Evolutionary conservation across 1,140 invertebrate species (phyloP).

Genomic region (Pseudomyrmex concolor): DNA sequence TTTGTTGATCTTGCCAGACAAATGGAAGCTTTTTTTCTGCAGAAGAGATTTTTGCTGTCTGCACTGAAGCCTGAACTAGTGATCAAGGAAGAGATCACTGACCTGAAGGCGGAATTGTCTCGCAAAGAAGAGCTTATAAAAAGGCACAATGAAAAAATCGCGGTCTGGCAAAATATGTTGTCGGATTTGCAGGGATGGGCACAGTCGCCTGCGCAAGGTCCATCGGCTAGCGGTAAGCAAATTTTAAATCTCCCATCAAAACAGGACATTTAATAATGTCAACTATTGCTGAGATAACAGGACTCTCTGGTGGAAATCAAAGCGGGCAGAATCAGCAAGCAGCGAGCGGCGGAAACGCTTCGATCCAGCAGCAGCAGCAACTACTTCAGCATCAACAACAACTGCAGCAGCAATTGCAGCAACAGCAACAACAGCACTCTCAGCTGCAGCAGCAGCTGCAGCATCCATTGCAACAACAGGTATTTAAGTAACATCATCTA

Average conservation of each 20-base stretch:
- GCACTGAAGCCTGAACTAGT: slow-evolving; percentile 96
- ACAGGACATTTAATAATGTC: slow-evolving; percentile 62
- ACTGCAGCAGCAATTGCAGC: slow-evolving; percentile 82
- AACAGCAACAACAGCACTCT: slow-evolving; percentile 85
- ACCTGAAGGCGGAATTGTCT: slow-evolving; percentile 92
- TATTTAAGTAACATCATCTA: slow-evolving; percentile 75
- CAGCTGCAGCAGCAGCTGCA: slow-evolving; percentile 84
- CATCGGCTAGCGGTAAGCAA: slow-evolving; percentile 82
- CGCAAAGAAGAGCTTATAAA: slow-evolving; percentile 95
- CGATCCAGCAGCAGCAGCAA: slow-evolving; percentile 79
- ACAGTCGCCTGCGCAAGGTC: slow-evolving; percentile 83
- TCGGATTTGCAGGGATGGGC: slow-evolving; percentile 89
- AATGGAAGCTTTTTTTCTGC: slow-evolving; percentile 97
- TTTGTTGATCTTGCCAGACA: slow-evolving; percentile 96
- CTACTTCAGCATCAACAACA: slow-evolving; percentile 85
- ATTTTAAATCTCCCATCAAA: slow-evolving; percentile 29
- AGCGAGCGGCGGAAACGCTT: slow-evolving; percentile 72
- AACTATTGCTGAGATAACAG: slow-evolving; percentile 70
- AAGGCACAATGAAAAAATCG: slow-evolving; percentile 95
- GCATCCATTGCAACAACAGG: slow-evolving; percentile 76
- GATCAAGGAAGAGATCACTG: slow-evolving; percentile 95
- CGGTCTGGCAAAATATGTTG: slow-evolving; percentile 94
- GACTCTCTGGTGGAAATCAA: slow-evolving; percentile 77
- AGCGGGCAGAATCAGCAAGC: slow-evolving; percentile 73
- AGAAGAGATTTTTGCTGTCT: slow-evolving; percentile 95